Evolutionary conservation across 2,888 invertebrate genomes (phyloP), one percentile per base, ranked within the genome.

Genomic region (Synergus laeviventris): DNA sequence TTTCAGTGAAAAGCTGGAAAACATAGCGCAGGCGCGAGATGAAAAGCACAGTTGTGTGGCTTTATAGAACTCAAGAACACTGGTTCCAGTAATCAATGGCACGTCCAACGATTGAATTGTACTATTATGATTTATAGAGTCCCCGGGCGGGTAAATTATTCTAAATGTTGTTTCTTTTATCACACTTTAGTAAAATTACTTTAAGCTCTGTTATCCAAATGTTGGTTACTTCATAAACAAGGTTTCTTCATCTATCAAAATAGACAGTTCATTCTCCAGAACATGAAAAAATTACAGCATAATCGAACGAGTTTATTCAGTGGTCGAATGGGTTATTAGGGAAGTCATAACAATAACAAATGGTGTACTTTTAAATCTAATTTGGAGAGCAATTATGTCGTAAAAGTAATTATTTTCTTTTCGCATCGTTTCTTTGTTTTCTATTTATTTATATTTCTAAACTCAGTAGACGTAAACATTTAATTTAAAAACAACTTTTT

Each of bases 41-140:
- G 31, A 31, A 31, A 31, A 31, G 31, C 3, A 31, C 31, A 31
- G 18, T 70, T 49, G n/a, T 49, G n/a, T 0, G 70, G 70, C 66
- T 70, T 66, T 66, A 66, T 21, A 39, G 24, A 45, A 18, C 42
- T 45, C 16, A 16, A 42, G 64, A 21, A 49, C 76, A 75, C 80
- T 60, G 75, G 78, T 74, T 75, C 74, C 74, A 77, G 81, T 78
- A 85, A 84, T 84, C 84, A 84, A 84, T 84, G 85, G 79, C 78
- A 81, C 73, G 56, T 54, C 75, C 73, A 74, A 66, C 74, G 73
- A 74, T 31, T 24, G 31, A 24, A 54, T 36, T 7, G 31, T 31
- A 54, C n/a, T 70, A 45, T 31, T 70, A 49, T 49, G 3, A n/a
- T 45, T n/a, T 18, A 54, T 31, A 49, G 7, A 49, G 31, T 70